phyloP scores from a whole-genome alignment of 2,113 vertebrate genomes.

The Amphilophus citrinellus region DNA sequence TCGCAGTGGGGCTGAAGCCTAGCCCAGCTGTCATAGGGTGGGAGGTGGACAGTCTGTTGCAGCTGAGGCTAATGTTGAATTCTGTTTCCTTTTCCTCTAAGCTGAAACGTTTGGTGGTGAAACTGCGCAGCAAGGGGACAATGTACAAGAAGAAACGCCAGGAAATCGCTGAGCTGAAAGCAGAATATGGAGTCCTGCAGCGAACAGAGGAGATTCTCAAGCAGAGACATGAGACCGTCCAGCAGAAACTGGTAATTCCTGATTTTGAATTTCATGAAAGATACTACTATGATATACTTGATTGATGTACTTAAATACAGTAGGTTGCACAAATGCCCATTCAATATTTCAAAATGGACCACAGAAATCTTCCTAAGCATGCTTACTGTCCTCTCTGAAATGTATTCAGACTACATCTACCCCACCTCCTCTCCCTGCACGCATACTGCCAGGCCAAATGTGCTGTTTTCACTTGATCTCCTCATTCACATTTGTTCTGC shows the following conservation, averaged over 20 bases:
- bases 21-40: too few species aligned
- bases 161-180: conserved; percentile 89
- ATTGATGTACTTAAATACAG: too few species aligned
- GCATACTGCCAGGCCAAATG: conserved; percentile 12
- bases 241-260: conserved; percentile 90
- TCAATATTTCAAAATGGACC: not conserved
- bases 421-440: not conserved
- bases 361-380: not conserved
- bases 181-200: conserved; percentile 92
- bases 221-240: conserved; percentile 85
- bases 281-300: too few species aligned
- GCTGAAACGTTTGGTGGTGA: conserved; percentile 92
- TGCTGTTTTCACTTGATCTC: conserved; percentile 49
- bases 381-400: not conserved
- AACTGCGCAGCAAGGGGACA: conserved; percentile 91
- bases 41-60: too few species aligned
- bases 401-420: not conserved
- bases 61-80: not conserved
- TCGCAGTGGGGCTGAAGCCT: too few species aligned
- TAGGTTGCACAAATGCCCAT: not conserved
- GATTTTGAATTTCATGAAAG: not conserved
- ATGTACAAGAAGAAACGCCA: conserved; percentile 91
- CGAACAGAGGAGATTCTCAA: conserved; percentile 92
- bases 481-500: conserved; percentile 49
- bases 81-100: conserved; percentile 65